These are phyloP conservation scores for Lysandra coridon DNA, from an alignment of 2,888 invertebrate genomes.

Conservation along the genomic window DNA sequence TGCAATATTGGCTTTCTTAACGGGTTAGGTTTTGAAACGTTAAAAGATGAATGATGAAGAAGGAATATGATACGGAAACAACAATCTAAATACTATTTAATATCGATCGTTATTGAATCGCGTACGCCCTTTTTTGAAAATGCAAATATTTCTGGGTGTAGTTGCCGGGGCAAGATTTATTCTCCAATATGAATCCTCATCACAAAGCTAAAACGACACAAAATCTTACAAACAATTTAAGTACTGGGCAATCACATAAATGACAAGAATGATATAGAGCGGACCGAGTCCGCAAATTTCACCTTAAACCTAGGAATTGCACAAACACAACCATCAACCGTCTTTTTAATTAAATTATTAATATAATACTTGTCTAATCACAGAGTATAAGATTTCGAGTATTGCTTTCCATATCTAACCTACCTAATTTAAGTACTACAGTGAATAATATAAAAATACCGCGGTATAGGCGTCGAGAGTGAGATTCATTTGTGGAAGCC, in stretches of 20 bases:
- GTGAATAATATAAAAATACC: conserved; percentile 13
- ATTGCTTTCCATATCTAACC: conserved; percentile 64
- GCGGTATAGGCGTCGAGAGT: not conserved
- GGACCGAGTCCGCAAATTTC: conserved; percentile 57
- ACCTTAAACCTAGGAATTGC: conserved; percentile 74
- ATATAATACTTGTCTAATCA: conserved; percentile 68
- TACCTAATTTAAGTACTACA: conserved; percentile 40
- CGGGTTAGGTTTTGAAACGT: not conserved
- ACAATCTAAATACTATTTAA: not conserved
- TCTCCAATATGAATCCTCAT: not conserved
- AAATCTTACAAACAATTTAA: conserved; percentile 35
- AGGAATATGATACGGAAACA: not conserved
- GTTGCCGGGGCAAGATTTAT: not conserved
- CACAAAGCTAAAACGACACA: conserved; percentile 25
- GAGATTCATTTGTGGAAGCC: conserved; percentile 8
- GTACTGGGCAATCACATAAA: conserved; percentile 37
- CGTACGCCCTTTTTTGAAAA: not conserved
- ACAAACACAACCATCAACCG: conserved; percentile 76
- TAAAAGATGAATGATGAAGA: not conserved
- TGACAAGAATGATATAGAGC: conserved; percentile 33
- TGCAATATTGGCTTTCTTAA: not conserved
- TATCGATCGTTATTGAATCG: not conserved
- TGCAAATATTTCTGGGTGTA: not conserved
- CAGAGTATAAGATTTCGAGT: conserved; percentile 58
- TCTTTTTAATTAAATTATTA: conserved; percentile 59